Conservation (phyloP, 2,113 vertebrate species). For the Ailuropoda melanoleuca region DNA sequence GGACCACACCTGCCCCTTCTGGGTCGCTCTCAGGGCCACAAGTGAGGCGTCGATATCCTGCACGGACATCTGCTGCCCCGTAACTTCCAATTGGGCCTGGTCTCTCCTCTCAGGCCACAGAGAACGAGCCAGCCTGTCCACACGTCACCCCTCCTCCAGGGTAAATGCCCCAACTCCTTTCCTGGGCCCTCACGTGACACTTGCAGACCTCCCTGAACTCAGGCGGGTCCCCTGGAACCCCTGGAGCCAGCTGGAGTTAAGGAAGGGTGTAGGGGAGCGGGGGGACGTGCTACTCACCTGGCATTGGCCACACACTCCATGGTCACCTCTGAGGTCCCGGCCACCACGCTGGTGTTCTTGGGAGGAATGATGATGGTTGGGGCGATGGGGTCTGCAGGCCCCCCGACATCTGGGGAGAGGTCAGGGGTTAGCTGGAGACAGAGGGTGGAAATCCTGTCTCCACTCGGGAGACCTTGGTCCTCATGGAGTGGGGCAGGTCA, state of each 20-base stretch:
- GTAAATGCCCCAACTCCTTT: background rate
- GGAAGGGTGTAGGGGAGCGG: fast-evolving
- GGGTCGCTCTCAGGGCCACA: background rate
- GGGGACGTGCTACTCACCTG: slow-evolving; percentile 80
- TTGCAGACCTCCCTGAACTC: background rate
- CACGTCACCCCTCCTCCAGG: background rate
- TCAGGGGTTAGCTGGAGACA: background rate
- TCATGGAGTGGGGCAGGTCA: fast-evolving
- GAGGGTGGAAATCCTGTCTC: background rate
- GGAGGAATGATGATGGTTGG: slow-evolving; percentile 96
- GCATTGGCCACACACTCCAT: slow-evolving; percentile 98
- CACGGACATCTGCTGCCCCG: fast-evolving
- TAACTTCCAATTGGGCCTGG: fast-evolving
- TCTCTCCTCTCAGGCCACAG: fast-evolving
- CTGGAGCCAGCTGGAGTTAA: no score
- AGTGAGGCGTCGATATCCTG: fast-evolving
- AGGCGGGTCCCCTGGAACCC: fast-evolving
- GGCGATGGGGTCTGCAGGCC: slow-evolving; percentile 96
- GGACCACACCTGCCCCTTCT: background rate
- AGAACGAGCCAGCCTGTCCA: fast-evolving
- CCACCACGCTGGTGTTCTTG: slow-evolving; percentile 95
- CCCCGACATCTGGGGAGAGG: slow-evolving; percentile 91
- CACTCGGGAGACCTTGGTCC: fast-evolving
- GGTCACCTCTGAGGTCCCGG: slow-evolving; percentile 94
- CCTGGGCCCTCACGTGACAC: fast-evolving